phyloP scores from a whole-genome alignment of 2,888 invertebrate species.

The Limenitis camilla region DNA sequence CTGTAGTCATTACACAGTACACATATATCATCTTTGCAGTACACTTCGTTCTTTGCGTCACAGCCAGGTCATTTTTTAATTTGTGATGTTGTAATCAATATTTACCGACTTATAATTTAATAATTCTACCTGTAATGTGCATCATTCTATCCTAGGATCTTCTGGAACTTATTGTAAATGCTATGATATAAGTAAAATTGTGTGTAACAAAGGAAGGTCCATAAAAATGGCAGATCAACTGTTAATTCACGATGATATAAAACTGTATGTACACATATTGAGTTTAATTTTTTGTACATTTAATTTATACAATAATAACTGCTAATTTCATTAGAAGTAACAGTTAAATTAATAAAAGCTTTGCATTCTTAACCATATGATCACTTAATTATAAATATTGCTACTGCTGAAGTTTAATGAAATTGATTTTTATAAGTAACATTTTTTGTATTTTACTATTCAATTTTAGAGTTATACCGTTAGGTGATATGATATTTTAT shows the following conservation, averaged over 20 bases:
- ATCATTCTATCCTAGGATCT: conserved; percentile 6
- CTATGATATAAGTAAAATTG: conserved; percentile 23
- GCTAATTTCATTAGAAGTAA: too few relatives aligned
- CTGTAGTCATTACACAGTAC: too few relatives aligned
- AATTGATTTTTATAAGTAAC: too few relatives aligned
- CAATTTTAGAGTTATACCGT: background rate
- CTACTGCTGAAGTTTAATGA: too few relatives aligned
- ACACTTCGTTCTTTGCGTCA: background rate
- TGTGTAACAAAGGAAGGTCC: conserved; percentile 4
- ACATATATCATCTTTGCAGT: too few relatives aligned
- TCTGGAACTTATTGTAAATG: conserved; percentile 17
- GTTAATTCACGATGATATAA: conserved; percentile 82
- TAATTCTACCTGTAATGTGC: conserved; percentile 7
- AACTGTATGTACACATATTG: conserved; percentile 73
- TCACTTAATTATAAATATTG: too few relatives aligned
- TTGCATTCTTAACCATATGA: too few relatives aligned
- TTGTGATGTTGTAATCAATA: conserved; percentile 9
- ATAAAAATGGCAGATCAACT: conserved; percentile 75
- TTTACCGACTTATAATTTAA: conserved; percentile 1
- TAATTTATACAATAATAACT: too few relatives aligned
- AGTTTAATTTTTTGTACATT: too few relatives aligned
- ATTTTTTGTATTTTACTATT: too few relatives aligned
- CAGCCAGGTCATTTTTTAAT: background rate
- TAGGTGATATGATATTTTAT: background rate
- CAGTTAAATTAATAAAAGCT: too few relatives aligned